Base-by-base conservation (phyloP, 2,888 invertebrate genomes). In the Synanthedon vespiformis region DNA sequence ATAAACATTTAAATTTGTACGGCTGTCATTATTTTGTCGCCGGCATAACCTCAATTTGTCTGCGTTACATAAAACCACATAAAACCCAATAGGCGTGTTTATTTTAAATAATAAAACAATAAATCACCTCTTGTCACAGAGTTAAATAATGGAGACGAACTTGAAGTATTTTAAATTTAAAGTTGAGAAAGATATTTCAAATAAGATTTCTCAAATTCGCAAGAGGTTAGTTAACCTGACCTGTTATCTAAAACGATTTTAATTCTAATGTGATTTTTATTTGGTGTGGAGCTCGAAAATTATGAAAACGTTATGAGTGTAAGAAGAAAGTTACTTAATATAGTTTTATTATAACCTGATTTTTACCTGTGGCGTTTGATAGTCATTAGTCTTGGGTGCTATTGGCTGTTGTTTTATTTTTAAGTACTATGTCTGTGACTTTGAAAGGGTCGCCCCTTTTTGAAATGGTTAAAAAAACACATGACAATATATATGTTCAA, bases 101-200 rank as follows among this genome's bases (percentile, higher is more conserved):
- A 48, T 50, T 61, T 60, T 61, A 52, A 58, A 61, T 56, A 55
- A 49, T 55, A 53, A 53, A 54, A 49, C 40, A 18, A 57, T 57
- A 59, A 59, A 59, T 60, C 55, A 57, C 52, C 48, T 8, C 40
- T 49, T 41, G 22, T 54, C 49, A 40, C 50, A 48, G 40, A 47
- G 52, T 54, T 51, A 51, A 53, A 54, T 55, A 56, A 54, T 54
- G 52, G 52, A 48, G n/a, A 5, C 50, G 49, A 11, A 52, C 55
- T 44, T 44, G 13, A 44, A 44, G 44, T 44, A 44, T 44, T 44
- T 44, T 44, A 44, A 16, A 16, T 44, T 44, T 14, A 13, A 50
- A 50, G 22, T 27, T 34, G 34, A 10, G 27, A 16, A 16, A 49
- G 49, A 49, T 18, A n/a, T 27, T 49, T 49, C n/a, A 49, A 16